These are phyloP conservation scores for Hemithea aestivaria DNA, from an alignment of 2,888 invertebrate genomes.

Conservation along the genomic window DNA sequence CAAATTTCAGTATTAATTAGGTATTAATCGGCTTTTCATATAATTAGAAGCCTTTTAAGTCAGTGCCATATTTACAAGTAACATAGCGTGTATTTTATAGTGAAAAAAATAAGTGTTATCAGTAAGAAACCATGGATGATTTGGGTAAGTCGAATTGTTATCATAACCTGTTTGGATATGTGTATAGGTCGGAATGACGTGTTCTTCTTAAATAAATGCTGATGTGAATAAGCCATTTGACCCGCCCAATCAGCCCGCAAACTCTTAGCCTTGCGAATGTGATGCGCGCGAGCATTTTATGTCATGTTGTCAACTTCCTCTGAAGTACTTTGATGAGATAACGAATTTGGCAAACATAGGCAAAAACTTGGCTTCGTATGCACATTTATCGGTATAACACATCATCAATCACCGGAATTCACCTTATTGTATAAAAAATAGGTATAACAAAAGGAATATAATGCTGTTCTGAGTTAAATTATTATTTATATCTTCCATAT, in stretches of 20 bases:
- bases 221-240: conserved; percentile 31
- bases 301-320: conserved; percentile 15
- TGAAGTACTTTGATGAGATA: conserved; percentile 5
- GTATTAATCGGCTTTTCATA: conserved; percentile 30
- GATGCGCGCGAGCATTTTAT: not conserved
- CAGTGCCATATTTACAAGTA: conserved; percentile 29
- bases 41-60: conserved; percentile 23
- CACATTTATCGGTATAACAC: too few species aligned
- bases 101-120: conserved; percentile 21
- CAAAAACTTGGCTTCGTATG: too few species aligned
- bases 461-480: too few species aligned
- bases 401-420: too few species aligned
- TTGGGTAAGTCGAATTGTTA: conserved; percentile 67
- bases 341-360: conserved; percentile 2
- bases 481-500: too few species aligned
- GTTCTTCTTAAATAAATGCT: conserved; percentile 53
- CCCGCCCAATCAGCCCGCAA: conserved; percentile 10
- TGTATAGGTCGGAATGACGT: conserved; percentile 55
- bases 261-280: conserved; percentile 8
- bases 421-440: too few species aligned
- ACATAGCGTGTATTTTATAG: conserved; percentile 15
- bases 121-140: conserved; percentile 61
- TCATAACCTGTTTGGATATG: conserved; percentile 69
- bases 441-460: too few species aligned
- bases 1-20: conserved; percentile 38